phyloP scores from a whole-genome alignment of 2,113 vertebrate species.

The Hippocampus zosterae region DNA sequence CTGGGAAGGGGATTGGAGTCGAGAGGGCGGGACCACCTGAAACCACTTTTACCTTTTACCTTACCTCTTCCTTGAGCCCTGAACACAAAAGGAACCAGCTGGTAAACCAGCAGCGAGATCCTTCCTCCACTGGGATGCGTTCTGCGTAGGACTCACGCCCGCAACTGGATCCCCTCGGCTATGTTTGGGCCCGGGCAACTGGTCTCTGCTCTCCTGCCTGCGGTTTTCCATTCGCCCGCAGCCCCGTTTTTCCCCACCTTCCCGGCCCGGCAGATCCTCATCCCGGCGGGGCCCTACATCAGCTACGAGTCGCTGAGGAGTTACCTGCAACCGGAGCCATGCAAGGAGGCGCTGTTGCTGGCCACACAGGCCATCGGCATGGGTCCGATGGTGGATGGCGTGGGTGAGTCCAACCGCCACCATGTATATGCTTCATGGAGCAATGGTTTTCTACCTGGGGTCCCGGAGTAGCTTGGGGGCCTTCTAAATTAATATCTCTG shows the following conservation, averaged over 20 bases:
- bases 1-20: conserved; percentile 25
- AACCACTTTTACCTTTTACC: conserved; percentile 33
- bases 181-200: conserved; percentile 76
- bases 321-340: conserved; percentile 73
- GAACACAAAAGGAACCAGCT: conserved; percentile 1
- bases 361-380: conserved; percentile 63
- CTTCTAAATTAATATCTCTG: too few relatives aligned
- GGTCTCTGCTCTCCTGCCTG: conserved; percentile 68
- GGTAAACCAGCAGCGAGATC: background rate
- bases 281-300: conserved; percentile 72
- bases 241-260: conserved; percentile 72
- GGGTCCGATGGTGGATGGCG: conserved; percentile 53
- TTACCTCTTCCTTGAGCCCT: conserved; percentile 24
- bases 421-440: background rate
- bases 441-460: background rate
- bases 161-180: conserved; percentile 23
- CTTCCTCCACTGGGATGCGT: conserved; percentile 28
- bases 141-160: background rate
- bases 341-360: conserved; percentile 73
- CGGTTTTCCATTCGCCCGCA: conserved; percentile 67
- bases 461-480: background rate
- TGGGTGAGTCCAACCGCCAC: conserved; percentile 61
- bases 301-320: conserved; percentile 75
- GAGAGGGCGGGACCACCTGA: conserved; percentile 48
- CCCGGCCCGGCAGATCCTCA: conserved; percentile 64